Conservation (phyloP, 2,888 invertebrate genomes). For the Leptodirus hochenwartii region DNA sequence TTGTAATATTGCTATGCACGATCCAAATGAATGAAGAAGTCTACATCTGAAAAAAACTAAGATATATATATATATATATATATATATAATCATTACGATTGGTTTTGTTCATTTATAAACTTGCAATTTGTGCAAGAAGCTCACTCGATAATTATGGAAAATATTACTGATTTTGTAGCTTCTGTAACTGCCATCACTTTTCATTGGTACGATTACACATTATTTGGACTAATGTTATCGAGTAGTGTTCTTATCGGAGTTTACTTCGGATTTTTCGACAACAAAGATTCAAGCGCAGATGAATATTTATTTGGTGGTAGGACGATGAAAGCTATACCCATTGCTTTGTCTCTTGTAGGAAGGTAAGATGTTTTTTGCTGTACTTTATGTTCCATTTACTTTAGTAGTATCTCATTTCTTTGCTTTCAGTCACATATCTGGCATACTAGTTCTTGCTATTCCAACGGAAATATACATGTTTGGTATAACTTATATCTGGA, state of each 20-base stretch:
- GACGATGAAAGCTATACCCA: constrained; percentile 54
- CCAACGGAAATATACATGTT: constrained; percentile 57
- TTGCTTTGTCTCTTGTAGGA: constrained; percentile 54
- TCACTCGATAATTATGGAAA: too few species aligned
- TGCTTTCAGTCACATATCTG: constrained; percentile 51
- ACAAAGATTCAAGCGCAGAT: constrained; percentile 39
- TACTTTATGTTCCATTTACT: too few species aligned
- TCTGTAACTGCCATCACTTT: too few species aligned
- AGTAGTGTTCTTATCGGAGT: constrained; percentile 37
- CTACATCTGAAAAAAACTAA: too few species aligned
- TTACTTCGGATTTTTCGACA: constrained; percentile 37
- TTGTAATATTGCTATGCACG: too few species aligned
- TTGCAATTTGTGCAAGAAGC: too few species aligned
- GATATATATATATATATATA: too few species aligned
- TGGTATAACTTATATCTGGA: constrained; percentile 53
- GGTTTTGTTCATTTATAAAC: too few species aligned
- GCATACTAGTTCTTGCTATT: constrained; percentile 53
- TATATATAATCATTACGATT: too few species aligned
- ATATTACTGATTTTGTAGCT: too few species aligned
- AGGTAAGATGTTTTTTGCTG: constrained; percentile 37
- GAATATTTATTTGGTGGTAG: constrained; percentile 57
- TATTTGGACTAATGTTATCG: constrained; percentile 32
- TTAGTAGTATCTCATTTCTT: too few species aligned
- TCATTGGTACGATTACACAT: constrained; percentile 34
- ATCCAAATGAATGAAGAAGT: too few species aligned